phyloP scores from a whole-genome alignment of 1,140 invertebrate genomes.

The Tetraneura akinire region DNA sequence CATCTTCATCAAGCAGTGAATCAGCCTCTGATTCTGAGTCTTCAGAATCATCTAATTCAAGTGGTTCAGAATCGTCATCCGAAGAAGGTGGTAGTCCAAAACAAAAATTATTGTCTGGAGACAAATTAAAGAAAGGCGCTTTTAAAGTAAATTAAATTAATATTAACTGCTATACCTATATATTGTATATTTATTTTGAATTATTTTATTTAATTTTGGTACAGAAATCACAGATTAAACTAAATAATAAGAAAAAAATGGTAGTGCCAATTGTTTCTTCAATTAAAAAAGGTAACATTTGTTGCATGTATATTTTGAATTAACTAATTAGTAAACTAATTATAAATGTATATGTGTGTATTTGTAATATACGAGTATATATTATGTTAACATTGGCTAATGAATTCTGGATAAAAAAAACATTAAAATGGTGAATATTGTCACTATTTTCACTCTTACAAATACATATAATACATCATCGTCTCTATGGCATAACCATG shows the following conservation, averaged over 20 bases:
- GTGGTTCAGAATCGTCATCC: conserved; percentile 53
- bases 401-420: no score
- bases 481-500: no score
- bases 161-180: no score
- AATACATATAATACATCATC: no score
- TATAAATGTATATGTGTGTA: no score
- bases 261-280: not conserved
- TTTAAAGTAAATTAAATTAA: not conserved
- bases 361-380: no score
- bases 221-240: conserved; percentile 14
- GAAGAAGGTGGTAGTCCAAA: conserved; percentile 28
- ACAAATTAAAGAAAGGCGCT: conserved; percentile 29
- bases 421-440: no score
- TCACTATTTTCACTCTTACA: no score
- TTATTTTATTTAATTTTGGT: not conserved
- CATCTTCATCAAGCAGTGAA: conserved; percentile 43
- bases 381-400: no score
- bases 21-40: conserved; percentile 22
- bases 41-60: conserved; percentile 50
- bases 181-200: not conserved
- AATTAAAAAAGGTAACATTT: conserved; percentile 37
- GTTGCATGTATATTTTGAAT: no score
- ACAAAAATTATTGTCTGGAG: not conserved
- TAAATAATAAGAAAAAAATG: conserved; percentile 37
- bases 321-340: no score